Conservation (phyloP, 2,113 vertebrate species). For the Tapirus terrestris region DNA sequence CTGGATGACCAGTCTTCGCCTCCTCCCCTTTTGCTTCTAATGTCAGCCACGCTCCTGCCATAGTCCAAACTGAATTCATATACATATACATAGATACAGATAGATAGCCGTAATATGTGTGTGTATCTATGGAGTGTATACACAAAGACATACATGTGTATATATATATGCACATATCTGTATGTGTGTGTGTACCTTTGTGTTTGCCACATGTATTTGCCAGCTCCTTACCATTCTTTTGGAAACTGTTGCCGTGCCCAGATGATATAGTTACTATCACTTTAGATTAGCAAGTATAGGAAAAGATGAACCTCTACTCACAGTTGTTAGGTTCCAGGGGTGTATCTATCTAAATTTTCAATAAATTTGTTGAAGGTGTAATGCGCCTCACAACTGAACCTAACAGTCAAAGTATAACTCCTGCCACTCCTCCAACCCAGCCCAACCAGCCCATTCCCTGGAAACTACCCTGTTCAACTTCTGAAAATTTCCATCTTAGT, state of each 20-base stretch:
- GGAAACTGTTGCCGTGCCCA: not conserved
- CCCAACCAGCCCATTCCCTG: not conserved
- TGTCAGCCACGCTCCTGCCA: not conserved
- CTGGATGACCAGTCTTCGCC: not conserved
- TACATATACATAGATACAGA: not conserved
- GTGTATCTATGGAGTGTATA: not conserved
- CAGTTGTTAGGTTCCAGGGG: not conserved
- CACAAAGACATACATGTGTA: not conserved
- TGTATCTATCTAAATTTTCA: not conserved
- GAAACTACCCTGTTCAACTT: not conserved
- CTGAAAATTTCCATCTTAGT: not conserved
- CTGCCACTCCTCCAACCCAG: not conserved
- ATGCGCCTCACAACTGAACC: not conserved
- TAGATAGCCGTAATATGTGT: not conserved
- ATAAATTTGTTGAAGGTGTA: not conserved
- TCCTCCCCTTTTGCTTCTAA: not conserved
- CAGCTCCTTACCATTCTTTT: not conserved
- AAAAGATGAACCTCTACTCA: not conserved
- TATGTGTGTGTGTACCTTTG: not conserved
- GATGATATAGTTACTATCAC: not conserved
- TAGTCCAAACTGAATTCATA: not conserved
- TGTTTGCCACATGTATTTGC: not conserved
- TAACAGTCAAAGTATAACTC: not conserved
- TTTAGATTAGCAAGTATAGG: not conserved
- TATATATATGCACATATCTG: not conserved